Conservation (phyloP, 2,113 vertebrate species). For the Perca flavescens region DNA sequence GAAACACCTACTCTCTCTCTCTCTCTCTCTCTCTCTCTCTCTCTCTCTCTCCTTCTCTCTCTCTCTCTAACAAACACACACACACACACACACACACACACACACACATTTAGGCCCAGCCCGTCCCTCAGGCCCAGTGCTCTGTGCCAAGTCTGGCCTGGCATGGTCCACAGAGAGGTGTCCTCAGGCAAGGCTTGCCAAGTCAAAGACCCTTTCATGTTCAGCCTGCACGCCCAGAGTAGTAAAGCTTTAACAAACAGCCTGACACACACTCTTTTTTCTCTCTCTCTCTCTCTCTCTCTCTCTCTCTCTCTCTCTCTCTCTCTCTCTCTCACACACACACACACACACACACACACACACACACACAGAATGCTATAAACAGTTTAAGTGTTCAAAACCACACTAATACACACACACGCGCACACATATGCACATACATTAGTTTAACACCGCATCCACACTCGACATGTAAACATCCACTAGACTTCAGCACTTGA, state of each 20-base stretch:
- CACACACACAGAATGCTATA: conserved; percentile 51
- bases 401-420: conserved; percentile 48
- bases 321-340: neutral
- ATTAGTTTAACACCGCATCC: conserved; percentile 45
- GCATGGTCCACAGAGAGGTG: conserved; percentile 91
- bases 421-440: conserved; percentile 42
- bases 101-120: conserved; percentile 82
- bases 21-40: neutral
- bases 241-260: conserved; percentile 80
- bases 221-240: conserved; percentile 76
- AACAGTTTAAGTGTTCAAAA: conserved; percentile 72
- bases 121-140: conserved; percentile 84
- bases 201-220: conserved; percentile 88
- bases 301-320: conserved; percentile 7
- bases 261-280: conserved; percentile 33
- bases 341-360: conserved; percentile 36
- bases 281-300: conserved; percentile 25
- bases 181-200: conserved; percentile 87
- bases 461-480: conserved; percentile 63
- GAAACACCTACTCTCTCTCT: conserved; percentile 57
- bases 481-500: conserved; percentile 53
- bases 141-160: conserved; percentile 90
- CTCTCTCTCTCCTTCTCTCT: neutral
- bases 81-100: conserved; percentile 31
- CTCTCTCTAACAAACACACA: conserved; percentile 13